Conservation (phyloP, 64 coral and sea anemone species). For the Astreopora myriophthalma region DNA sequence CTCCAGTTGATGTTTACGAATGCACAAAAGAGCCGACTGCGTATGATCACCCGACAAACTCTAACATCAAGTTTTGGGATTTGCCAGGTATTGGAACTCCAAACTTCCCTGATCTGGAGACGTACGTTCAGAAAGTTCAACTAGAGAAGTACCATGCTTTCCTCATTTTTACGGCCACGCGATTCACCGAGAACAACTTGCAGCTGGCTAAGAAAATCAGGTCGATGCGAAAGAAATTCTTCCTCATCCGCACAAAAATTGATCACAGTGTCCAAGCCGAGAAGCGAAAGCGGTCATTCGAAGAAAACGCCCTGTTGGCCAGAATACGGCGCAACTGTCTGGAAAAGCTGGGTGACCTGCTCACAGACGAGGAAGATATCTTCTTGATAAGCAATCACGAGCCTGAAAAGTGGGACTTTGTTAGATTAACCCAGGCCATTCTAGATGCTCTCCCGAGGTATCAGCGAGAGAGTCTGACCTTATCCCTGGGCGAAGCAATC, state of each 20-base stretch:
- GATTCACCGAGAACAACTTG: slow-evolving; percentile 34
- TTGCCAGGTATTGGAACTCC: slow-evolving; percentile 50
- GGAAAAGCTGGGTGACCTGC: neutral
- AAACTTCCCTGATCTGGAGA: slow-evolving; percentile 27
- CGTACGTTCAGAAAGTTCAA: slow-evolving; percentile 30
- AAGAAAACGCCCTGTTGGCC: neutral
- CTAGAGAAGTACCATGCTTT: slow-evolving; percentile 41
- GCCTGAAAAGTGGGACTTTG: slow-evolving; percentile 37
- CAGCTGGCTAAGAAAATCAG: slow-evolving; percentile 9
- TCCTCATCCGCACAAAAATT: slow-evolving; percentile 54
- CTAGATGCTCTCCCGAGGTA: neutral
- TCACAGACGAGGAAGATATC: neutral
- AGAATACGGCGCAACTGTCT: slow-evolving; percentile 5
- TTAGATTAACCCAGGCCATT: neutral
- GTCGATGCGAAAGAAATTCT: neutral
- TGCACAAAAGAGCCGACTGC: neutral
- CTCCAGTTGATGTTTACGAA: neutral
- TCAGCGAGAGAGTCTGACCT: neutral
- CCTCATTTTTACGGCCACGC: slow-evolving; percentile 19
- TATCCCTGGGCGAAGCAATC: neutral
- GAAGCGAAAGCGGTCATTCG: slow-evolving; percentile 19
- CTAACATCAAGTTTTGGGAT: slow-evolving; percentile 63
- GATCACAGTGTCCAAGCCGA: neutral
- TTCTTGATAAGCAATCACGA: slow-evolving; percentile 59
- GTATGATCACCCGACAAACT: slow-evolving; percentile 26